Base-by-base conservation (phyloP, 2,113 vertebrate genomes). In the Collichthys lucidus region DNA sequence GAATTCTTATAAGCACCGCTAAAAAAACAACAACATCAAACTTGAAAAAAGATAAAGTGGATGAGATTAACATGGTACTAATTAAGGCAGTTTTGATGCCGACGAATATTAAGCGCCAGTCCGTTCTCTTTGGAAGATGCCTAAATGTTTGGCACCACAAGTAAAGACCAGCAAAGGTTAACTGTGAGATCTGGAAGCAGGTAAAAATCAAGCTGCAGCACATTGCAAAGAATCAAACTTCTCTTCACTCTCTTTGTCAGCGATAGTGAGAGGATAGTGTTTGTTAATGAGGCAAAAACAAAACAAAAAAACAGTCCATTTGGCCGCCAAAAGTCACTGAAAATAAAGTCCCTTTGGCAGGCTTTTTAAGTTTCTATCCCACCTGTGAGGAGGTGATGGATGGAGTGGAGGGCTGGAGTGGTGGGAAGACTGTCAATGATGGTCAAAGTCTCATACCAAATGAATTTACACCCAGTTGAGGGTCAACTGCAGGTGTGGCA, bases 241-340 rank as follows among this genome's bases (percentile, higher is more conserved):
- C 76, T 80, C 78, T 66, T 85, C 74, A 50, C 75, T 56, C 65
- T 83, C 84, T 71, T 66, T 56, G 78, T 88, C 77, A 80, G 67
- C 26, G 0, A 65, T 24, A 75, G 69, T 78, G 79, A 80, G 81
- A 83, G 67, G 68, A 62, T 53, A 74, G 73, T 53, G 66, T 82
- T 86, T 47, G 53, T 84, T 81, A 84, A 75, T 31, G 72, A 86
- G 86, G 77, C 82, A 74, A 85, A 56, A 74, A 85, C n/a, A n/a
- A 74, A 85, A 71, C 69, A 76, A 83, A 67, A 67, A 14, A 71
- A 79, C 24, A 26, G 86, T 89, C 84, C 71, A 65, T 75, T 70
- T 11, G 63, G 82, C 80, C 22, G 52, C 79, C 42, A 15, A 55
- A 65, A 49, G 73, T 74, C 77, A 35, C 1, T 67, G 53, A 82